Base-by-base conservation (phyloP, 2,797 vertebrate species). In the Helicolenus hilgendorfi region DNA sequence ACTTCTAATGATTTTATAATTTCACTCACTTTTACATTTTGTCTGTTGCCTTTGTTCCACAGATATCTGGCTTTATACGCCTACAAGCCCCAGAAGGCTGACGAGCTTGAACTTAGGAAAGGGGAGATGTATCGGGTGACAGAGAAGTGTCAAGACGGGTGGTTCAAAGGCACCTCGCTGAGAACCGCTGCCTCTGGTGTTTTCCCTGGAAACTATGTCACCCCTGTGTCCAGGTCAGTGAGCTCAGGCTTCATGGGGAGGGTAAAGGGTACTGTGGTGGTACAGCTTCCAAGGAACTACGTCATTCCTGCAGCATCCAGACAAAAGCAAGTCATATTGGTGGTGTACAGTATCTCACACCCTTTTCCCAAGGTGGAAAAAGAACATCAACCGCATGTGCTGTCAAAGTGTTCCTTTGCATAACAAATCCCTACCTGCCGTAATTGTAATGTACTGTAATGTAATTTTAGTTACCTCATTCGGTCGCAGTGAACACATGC, bases 121-220 rank as follows among this genome's bases (percentile, higher is more conserved):
- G 99, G 99, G 0, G 99, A 99, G 96, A 99, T 99, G 98, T 99
- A 99, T 93, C 98, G 98, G 0, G 99, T 99, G 92, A 99, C 97
- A n/a, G 99, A 99, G 96, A 99, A 99, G 95, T 99, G 99, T 92
- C 99, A 99, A 91, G 99, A 99, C 0, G 99, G 99, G 64, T 99
- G 99, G 99, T 99, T 99, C 96, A 99, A 99, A 96, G 99, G 99
- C 35, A 98, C 98, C 0, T 99, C 99, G 1, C 95, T 99, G 90
- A 97, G 98, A 91, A 98, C 98, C 0, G 98, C 98, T 1, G 97
- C 98, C 79, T 99, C 98, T 0, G 99, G 99, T 0, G 99, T 99
- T 88, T 99, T 99, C 91, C 99, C 99, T 0, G 99, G 99, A 76
- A 99, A 99, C 97, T 99, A 99, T 0, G 99, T 99, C 94, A 99